phyloP scores from a whole-genome alignment of 2,113 vertebrate genomes.

The Marmota monax region DNA sequence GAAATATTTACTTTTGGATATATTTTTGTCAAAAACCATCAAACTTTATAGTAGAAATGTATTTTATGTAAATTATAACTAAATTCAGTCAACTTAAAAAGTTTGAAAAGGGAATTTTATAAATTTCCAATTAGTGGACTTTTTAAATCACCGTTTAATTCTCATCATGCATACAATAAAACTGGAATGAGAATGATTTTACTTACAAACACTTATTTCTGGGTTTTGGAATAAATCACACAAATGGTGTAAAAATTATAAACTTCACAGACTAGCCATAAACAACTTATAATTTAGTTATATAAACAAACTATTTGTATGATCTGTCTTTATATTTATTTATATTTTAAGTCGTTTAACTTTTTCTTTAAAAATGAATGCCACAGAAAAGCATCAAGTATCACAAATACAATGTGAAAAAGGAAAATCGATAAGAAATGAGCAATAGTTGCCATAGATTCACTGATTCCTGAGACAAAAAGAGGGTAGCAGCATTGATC shows the following conservation, averaged over 20 bases:
- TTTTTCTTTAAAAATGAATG: not conserved
- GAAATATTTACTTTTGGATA: not conserved
- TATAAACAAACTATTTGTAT: not conserved
- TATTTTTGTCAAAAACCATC: not conserved
- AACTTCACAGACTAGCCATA: not conserved
- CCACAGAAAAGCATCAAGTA: not conserved
- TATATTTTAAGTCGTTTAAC: not conserved
- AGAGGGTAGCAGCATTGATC: not conserved
- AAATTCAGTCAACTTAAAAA: not conserved
- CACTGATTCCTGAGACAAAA: not conserved
- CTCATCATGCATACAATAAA: not conserved
- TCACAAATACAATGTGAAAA: not conserved
- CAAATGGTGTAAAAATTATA: not conserved
- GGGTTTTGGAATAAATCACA: not conserved
- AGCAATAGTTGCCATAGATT: not conserved
- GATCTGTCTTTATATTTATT: not conserved
- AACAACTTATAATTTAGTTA: not conserved
- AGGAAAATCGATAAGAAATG: not conserved
- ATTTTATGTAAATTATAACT: not conserved
- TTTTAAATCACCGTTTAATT: not conserved
- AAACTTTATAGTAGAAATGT: not conserved
- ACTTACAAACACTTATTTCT: not conserved
- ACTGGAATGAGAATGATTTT: not conserved
- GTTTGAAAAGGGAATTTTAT: not conserved
- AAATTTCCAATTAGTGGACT: not conserved